Conservation (phyloP, 2,888 invertebrate species). For the Encarsia formosa region DNA sequence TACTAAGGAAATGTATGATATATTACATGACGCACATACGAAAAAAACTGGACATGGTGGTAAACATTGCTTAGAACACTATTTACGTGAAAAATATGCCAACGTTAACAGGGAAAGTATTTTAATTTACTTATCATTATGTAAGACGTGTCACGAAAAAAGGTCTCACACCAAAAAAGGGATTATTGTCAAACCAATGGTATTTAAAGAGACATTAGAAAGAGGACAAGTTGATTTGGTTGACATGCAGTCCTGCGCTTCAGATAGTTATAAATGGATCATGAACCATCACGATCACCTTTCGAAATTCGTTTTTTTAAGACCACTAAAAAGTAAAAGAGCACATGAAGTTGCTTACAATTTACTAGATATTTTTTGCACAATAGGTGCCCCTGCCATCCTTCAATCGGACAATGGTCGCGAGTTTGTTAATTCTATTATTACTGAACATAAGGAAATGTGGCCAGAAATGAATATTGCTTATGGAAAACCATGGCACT, state of each 20-base stretch:
- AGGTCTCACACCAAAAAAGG: conserved; percentile 28
- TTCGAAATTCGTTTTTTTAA: conserved; percentile 23
- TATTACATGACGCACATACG: conserved; percentile 35
- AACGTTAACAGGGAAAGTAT: conserved; percentile 36
- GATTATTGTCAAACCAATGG: conserved; percentile 27
- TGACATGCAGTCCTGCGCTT: conserved; percentile 31
- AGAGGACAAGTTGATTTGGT: conserved; percentile 34
- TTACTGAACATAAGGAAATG: neutral
- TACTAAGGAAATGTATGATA: conserved; percentile 35
- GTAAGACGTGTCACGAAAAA: conserved; percentile 35
- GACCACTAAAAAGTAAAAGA: neutral
- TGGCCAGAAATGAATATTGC: neutral
- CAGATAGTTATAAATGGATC: conserved; percentile 31
- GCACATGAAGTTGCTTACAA: neutral
- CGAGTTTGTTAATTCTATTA: neutral
- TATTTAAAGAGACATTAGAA: conserved; percentile 11
- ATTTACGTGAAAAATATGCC: conserved; percentile 38
- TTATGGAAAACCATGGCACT: too few species aligned
- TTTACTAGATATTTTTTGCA: neutral
- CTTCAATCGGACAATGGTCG: neutral
- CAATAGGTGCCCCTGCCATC: neutral
- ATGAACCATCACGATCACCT: conserved; percentile 32
- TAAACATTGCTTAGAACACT: conserved; percentile 35
- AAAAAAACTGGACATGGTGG: conserved; percentile 36
- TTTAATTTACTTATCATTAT: conserved; percentile 33